Conservation (phyloP, 2,113 vertebrate species). For the Ceuthmochares aereus region DNA sequence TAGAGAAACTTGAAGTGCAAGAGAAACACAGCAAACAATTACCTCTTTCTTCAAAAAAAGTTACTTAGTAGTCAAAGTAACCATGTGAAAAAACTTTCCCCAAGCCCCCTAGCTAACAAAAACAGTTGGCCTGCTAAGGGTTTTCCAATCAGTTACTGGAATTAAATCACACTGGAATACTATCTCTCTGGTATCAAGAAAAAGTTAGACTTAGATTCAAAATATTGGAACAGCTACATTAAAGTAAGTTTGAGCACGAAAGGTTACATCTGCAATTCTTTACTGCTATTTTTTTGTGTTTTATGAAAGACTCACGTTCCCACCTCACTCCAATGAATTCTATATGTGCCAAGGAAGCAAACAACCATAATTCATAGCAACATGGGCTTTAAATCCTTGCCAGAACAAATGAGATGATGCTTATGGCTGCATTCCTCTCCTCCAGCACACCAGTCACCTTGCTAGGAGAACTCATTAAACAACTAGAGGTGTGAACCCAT, state of each 20-base stretch:
- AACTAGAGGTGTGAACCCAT: conserved; percentile 41
- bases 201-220: background rate
- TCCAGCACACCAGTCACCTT: background rate
- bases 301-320: background rate
- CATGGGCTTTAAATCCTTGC: background rate
- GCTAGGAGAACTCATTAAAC: conserved; percentile 32
- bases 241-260: background rate
- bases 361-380: background rate
- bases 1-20: background rate
- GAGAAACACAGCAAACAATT: background rate
- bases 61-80: background rate
- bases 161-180: background rate
- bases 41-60: background rate
- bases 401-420: conserved; percentile 19
- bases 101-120: background rate
- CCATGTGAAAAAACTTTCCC: background rate
- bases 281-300: background rate
- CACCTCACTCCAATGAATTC: background rate
- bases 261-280: background rate
- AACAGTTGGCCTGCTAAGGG: background rate
- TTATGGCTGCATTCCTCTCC: background rate
- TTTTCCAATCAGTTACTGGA: background rate
- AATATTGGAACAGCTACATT: background rate
- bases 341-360: background rate
- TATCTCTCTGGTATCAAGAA: background rate